These are phyloP conservation scores for Torymus auratus DNA, from an alignment of 2,888 invertebrate species.

Conservation along the genomic window DNA sequence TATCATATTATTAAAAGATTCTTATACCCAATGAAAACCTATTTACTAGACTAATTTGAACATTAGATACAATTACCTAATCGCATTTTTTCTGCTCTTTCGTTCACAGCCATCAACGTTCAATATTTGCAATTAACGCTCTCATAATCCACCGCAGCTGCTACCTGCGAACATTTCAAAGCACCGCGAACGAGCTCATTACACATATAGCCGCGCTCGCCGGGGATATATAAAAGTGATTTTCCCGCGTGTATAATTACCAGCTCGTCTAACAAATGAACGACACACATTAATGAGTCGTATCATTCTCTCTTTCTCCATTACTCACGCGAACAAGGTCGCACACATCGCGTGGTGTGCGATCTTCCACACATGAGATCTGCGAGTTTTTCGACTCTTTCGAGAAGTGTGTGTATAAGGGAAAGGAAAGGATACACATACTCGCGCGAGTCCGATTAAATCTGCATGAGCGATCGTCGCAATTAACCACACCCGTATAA, in stretches of 20 bases:
- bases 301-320: constrained; percentile 2
- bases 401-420: too few species aligned
- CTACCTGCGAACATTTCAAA: too few species aligned
- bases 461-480: constrained; percentile 65
- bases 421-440: neutral
- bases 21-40: too few species aligned
- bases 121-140: too few species aligned
- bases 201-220: neutral
- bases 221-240: neutral
- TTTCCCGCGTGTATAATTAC: constrained; percentile 11
- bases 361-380: neutral
- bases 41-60: too few species aligned
- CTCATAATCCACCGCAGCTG: too few species aligned
- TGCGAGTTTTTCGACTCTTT: neutral
- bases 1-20: too few species aligned
- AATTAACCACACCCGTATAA: constrained; percentile 68
- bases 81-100: too few species aligned
- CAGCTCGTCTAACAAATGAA: constrained; percentile 29
- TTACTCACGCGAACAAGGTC: constrained; percentile 12
- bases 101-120: too few species aligned
- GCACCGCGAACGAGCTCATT: neutral
- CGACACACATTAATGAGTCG: constrained; percentile 24
- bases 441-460: constrained; percentile 50
- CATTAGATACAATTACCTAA: too few species aligned
- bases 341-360: neutral